These are phyloP conservation scores for Carassius auratus DNA, from an alignment of 2,113 vertebrate genomes.

Conservation along the genomic window DNA sequence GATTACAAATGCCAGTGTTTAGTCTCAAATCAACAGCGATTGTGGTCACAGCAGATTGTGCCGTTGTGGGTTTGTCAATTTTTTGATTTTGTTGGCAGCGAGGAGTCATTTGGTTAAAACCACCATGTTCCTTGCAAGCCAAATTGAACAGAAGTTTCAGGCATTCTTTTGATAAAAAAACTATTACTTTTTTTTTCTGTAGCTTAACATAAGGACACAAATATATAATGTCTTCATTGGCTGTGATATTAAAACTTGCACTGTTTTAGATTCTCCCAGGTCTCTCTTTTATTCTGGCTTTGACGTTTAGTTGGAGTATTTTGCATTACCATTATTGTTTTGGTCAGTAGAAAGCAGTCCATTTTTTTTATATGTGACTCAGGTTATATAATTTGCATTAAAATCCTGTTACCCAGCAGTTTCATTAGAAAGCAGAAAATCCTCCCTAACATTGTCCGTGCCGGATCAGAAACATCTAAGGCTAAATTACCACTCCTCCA, in stretches of 20 bases:
- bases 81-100: not conserved
- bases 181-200: no score
- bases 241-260: constrained; percentile 8
- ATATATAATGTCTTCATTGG: constrained; percentile 17
- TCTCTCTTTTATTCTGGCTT: not conserved
- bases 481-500: constrained; percentile 37
- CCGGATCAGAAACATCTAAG: constrained; percentile 66
- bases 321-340: not conserved
- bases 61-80: constrained; percentile 13
- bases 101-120: not conserved
- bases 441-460: constrained; percentile 61
- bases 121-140: not conserved
- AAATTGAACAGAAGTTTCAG: not conserved
- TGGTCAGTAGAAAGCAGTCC: not conserved
- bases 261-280: not conserved
- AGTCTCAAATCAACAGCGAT: constrained; percentile 54
- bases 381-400: constrained; percentile 28
- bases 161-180: not conserved
- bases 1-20: constrained; percentile 46
- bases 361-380: not conserved
- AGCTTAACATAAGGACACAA: no score
- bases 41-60: constrained; percentile 33
- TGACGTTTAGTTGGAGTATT: constrained; percentile 7
- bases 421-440: constrained; percentile 51
- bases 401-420: constrained; percentile 19